Conservation (phyloP, 2,888 invertebrate genomes). For the Aleiodes leptofemur region DNA sequence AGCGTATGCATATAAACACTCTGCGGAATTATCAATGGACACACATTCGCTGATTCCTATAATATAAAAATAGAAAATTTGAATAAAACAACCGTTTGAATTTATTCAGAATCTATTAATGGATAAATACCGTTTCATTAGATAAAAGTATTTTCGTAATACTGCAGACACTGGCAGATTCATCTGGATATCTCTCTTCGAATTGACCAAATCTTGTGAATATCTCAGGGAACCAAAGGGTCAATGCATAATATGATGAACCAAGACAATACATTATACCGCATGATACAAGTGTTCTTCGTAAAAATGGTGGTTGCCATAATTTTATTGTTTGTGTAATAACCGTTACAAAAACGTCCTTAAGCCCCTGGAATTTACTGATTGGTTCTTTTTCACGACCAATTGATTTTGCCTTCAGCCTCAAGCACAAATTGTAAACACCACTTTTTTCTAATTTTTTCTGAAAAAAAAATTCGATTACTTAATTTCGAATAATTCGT, state of each 20-base stretch:
- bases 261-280: constrained; percentile 88
- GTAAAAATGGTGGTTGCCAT: constrained; percentile 83
- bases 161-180: constrained; percentile 84
- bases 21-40: constrained; percentile 80
- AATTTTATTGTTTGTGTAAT: constrained; percentile 84
- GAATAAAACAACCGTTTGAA: neutral
- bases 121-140: constrained; percentile 40
- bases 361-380: neutral
- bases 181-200: constrained; percentile 81
- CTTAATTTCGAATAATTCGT: no score
- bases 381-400: neutral
- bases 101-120: neutral
- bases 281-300: constrained; percentile 84
- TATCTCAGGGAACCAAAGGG: constrained; percentile 93
- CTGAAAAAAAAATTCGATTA: constrained; percentile 14
- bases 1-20: constrained; percentile 84
- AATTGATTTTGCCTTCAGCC: constrained; percentile 22
- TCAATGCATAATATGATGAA: constrained; percentile 91
- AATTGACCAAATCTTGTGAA: constrained; percentile 87
- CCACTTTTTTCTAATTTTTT: constrained; percentile 50
- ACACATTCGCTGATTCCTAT: constrained; percentile 70
- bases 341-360: constrained; percentile 75
- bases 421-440: constrained; percentile 26
- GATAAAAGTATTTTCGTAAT: constrained; percentile 75
- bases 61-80: neutral